These are phyloP conservation scores for Euwallacea fornicatus DNA, from an alignment of 1,140 invertebrate species.

Conservation along the genomic window DNA sequence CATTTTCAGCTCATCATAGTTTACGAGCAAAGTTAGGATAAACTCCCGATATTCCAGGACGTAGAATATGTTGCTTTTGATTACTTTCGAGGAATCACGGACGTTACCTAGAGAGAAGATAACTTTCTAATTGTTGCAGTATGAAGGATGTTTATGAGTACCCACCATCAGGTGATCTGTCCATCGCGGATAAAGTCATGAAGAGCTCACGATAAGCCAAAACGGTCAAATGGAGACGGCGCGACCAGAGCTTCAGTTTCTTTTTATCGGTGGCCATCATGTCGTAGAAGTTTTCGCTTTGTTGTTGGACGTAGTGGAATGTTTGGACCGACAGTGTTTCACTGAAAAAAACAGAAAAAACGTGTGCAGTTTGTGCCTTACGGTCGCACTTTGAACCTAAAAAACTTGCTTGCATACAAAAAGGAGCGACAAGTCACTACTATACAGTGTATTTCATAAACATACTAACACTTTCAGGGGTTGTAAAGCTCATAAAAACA, in stretches of 20 bases:
- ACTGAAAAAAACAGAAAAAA: constrained; percentile 54
- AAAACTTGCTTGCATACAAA: no score
- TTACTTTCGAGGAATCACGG: constrained; percentile 76
- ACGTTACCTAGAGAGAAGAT: constrained; percentile 53
- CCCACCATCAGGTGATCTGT: constrained; percentile 64
- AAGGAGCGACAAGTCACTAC: no score
- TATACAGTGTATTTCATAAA: no score
- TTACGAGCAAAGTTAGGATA: constrained; percentile 74
- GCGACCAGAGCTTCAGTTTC: constrained; percentile 79
- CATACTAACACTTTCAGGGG: no score
- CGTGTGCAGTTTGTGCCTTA: not conserved
- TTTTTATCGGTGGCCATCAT: constrained; percentile 86
- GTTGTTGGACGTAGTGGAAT: constrained; percentile 92
- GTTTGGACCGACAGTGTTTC: constrained; percentile 87
- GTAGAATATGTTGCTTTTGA: constrained; percentile 93
- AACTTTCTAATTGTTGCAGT: not conserved
- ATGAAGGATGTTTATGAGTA: not conserved
- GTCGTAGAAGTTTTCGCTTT: constrained; percentile 87
- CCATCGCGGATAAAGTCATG: constrained; percentile 79
- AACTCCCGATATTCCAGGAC: constrained; percentile 93
- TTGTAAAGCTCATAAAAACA: no score
- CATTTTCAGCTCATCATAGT: constrained; percentile 84
- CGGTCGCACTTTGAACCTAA: not conserved
- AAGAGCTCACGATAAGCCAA: constrained; percentile 70
- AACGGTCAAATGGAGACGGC: constrained; percentile 77